A percentile compares a stretch with the other conserved stretches of the same genome.
phyloP scores from a whole-genome alignment of 2,797 vertebrate species.

The Dipus sagitta region DNA sequence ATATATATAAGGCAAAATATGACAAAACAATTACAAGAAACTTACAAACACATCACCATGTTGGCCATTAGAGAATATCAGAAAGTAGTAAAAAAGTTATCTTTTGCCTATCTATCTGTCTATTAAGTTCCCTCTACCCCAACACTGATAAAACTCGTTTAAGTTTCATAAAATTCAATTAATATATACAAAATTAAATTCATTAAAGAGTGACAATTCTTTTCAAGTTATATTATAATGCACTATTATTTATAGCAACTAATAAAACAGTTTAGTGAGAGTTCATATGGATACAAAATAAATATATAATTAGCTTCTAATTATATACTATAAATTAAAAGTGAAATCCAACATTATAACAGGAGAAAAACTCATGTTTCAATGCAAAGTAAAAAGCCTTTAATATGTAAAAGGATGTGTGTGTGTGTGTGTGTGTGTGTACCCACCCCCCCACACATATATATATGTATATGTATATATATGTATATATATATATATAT shows the following conservation, averaged over 20 bases:
- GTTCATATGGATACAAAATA: background rate
- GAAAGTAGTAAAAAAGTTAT: background rate
- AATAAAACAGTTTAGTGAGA: background rate
- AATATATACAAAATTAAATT: background rate
- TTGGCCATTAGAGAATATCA: background rate
- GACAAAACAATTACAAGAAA: background rate
- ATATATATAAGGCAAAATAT: background rate
- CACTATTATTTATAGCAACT: background rate
- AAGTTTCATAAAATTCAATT: background rate
- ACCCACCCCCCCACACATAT: no score
- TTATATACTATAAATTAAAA: background rate
- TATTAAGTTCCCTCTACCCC: no score
- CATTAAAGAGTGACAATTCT: background rate
- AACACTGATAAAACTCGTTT: background rate
- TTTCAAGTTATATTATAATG: background rate
- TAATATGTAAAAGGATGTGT: background rate
- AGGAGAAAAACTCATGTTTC: background rate
- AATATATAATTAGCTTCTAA: constrained; percentile 12
- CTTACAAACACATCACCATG: background rate
- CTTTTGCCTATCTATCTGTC: no score
- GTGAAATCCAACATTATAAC: background rate
- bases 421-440: no score
- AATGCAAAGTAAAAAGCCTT: background rate
- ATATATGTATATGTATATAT: no score
- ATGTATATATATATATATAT: no score